Base-by-base conservation (phyloP, 2,888 invertebrate genomes). In the Drosophila picticornis region DNA sequence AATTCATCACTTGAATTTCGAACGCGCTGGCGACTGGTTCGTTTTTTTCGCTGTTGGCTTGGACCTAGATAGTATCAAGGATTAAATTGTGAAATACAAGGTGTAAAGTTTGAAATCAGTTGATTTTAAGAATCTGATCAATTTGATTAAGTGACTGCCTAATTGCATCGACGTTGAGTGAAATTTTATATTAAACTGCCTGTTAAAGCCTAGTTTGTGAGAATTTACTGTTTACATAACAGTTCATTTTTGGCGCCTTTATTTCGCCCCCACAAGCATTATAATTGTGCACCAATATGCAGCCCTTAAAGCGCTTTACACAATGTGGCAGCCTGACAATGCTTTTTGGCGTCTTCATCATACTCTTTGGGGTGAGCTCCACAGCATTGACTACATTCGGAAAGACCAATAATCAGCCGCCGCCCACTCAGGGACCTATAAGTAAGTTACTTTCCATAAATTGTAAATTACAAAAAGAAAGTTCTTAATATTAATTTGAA, bases 341-440 rank as follows among this genome's bases (percentile, higher is more conserved):
- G 92, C 85, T 93, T 34, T 93, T 93, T 75, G 91, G 90, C 36
- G 92, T 93, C 60, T 93, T 93, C 77, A 92, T 93, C 65, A 88
- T 93, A 38, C 85, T 93, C 22, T 93, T 93, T 80, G 93, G 93
- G 38, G 93, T 93, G 50, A 93, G 93, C 83, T 94, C 95, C 2
- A 94, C 95, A 84, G 96, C 96, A 1, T 93, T 96, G 69, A 96
- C 96, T 1, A 95, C 96, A 25, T 96, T 96, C 81, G 96, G 96
- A 50, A 96, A 96, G 92, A 95, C 95, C 70, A 95, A 94, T 88
- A 94, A 95, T 19, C 94, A 94, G 81, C 94, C 94, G 38, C 94
- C 95, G 13, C 95, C 94, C 72, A 94, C 94, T 7, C 94, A 94
- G 34, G 95, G 95, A 38, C 94, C 94, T 19, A 95, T 95, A 85